phyloP scores from a whole-genome alignment of 2,888 invertebrate genomes.

The Heliothis peltigera region DNA sequence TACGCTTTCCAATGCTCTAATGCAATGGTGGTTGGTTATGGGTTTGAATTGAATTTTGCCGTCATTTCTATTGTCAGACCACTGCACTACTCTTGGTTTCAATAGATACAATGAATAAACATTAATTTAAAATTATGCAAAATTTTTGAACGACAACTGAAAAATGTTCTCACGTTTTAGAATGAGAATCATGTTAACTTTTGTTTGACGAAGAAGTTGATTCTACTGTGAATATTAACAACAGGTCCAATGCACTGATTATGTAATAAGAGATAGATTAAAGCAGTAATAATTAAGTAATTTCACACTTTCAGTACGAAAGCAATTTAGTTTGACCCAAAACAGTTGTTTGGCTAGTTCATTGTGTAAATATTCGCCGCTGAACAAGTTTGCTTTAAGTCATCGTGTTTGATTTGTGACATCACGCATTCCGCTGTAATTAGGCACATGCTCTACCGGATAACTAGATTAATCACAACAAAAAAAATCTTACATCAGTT shows the following conservation, averaged over 20 bases:
- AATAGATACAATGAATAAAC: no score
- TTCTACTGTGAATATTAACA: not conserved
- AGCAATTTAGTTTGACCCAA: slow-evolving; percentile 34
- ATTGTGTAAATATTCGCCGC: slow-evolving; percentile 56
- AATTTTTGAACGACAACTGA: no score
- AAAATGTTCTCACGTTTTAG: no score
- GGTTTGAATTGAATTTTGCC: no score
- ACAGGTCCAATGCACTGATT: not conserved
- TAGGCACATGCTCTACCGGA: slow-evolving; percentile 31
- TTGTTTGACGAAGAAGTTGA: no score
- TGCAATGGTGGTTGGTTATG: slow-evolving; percentile 2
- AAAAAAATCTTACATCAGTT: slow-evolving; percentile 1
- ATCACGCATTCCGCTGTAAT: slow-evolving; percentile 57
- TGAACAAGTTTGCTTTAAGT: slow-evolving; percentile 48
- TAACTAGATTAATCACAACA: slow-evolving; percentile 36
- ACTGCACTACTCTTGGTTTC: no score
- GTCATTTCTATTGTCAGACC: no score
- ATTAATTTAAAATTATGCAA: no score
- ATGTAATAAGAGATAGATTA: not conserved
- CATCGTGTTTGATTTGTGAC: slow-evolving; percentile 61
- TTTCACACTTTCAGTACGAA: slow-evolving; percentile 39
- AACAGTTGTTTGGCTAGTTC: slow-evolving; percentile 30
- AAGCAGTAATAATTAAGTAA: slow-evolving; percentile 17
- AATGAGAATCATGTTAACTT: no score
- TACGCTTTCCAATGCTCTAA: slow-evolving; percentile 48